phyloP scores from a whole-genome alignment of 2,797 vertebrate genomes.

The Sebastes hubbsi region DNA sequence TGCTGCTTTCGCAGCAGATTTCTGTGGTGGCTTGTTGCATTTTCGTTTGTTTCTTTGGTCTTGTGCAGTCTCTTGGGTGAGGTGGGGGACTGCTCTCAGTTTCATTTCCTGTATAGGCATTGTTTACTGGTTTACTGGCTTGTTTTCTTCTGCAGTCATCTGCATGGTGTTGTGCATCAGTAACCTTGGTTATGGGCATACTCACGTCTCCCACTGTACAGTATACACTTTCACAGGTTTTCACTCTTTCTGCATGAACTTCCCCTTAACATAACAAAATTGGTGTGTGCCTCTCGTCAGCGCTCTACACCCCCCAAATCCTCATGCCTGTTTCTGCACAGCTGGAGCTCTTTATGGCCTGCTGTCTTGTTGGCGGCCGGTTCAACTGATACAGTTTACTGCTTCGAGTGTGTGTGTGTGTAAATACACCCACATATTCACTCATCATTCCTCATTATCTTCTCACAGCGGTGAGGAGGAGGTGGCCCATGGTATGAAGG shows the following conservation, averaged over 20 bases:
- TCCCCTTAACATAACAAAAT: slow-evolving; percentile 79
- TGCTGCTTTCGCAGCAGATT: slow-evolving; percentile 88
- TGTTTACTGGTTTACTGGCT: slow-evolving; percentile 43
- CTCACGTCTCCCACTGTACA: slow-evolving; percentile 70
- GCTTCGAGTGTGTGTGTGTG: slow-evolving; percentile 2
- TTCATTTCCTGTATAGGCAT: slow-evolving; percentile 43
- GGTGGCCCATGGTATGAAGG: slow-evolving; percentile 96
- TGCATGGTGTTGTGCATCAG: slow-evolving; percentile 79
- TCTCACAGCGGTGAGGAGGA: slow-evolving; percentile 92
- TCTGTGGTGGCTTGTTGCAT: slow-evolving; percentile 86
- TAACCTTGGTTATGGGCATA: slow-evolving; percentile 65
- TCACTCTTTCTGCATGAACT: slow-evolving; percentile 76
- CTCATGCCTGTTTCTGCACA: slow-evolving; percentile 76
- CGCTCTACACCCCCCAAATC: slow-evolving; percentile 68
- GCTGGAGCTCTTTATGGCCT: slow-evolving; percentile 69
- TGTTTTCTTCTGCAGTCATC: slow-evolving; percentile 60
- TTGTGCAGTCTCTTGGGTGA: slow-evolving; percentile 77
- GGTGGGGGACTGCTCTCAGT: slow-evolving; percentile 33
- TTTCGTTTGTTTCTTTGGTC: slow-evolving; percentile 61
- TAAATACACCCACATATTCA: slow-evolving; percentile 22
- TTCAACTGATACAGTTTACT: slow-evolving; percentile 49
- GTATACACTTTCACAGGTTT: slow-evolving; percentile 60
- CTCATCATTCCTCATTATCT: slow-evolving; percentile 10
- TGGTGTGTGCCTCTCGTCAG: slow-evolving; percentile 67
- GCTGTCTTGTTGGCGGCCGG: slow-evolving; percentile 63